Conservation (phyloP, 2,797 vertebrate genomes). For the Octomys mimax region DNA sequence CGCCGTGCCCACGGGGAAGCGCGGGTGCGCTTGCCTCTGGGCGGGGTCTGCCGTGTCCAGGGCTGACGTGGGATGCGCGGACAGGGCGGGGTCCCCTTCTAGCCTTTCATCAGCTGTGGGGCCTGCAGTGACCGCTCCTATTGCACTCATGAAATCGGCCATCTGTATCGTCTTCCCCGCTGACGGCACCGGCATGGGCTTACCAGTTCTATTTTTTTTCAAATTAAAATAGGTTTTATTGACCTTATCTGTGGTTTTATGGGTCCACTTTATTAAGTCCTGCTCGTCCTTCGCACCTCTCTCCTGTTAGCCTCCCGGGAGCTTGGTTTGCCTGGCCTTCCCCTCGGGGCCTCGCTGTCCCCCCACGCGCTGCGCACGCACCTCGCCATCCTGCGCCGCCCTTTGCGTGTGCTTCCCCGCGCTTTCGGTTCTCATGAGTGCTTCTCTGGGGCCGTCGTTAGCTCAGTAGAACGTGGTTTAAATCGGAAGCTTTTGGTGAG, state of each 20-base stretch:
- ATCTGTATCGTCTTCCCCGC: not conserved
- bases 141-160: not conserved
- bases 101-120: not conserved
- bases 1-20: not conserved
- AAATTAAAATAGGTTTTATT: not conserved
- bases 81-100: not conserved
- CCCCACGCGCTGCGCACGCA: not conserved
- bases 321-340: not conserved
- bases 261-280: not conserved
- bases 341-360: not conserved
- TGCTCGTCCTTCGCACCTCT: not conserved
- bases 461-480: fast-evolving
- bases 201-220: not conserved
- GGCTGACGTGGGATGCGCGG: not conserved
- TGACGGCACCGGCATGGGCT: not conserved
- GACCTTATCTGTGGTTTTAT: not conserved
- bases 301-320: not conserved
- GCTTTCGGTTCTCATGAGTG: no score
- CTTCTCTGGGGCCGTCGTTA: not conserved
- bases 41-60: not conserved
- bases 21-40: not conserved
- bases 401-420: not conserved
- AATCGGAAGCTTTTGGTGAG: not conserved
- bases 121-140: not conserved
- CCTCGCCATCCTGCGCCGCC: not conserved